These are phyloP conservation scores for Itoplectis maculator DNA, from an alignment of 2,888 invertebrate species.

Conservation along the genomic window DNA sequence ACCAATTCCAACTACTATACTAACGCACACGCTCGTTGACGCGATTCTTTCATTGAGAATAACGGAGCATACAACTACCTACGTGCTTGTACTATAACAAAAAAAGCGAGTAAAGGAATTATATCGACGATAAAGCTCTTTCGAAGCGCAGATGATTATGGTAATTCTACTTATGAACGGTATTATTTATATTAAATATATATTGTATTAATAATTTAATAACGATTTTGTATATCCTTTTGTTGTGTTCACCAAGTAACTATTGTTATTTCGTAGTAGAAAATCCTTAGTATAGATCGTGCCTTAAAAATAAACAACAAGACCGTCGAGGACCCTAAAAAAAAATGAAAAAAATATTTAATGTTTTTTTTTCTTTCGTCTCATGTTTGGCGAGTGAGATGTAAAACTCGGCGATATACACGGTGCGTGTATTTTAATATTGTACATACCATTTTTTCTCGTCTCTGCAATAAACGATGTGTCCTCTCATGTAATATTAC, in stretches of 20 bases:
- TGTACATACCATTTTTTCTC: constrained; percentile 73
- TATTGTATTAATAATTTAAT: constrained; percentile 77
- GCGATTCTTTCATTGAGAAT: constrained; percentile 25
- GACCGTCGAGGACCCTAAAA: constrained; percentile 46
- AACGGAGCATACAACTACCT: constrained; percentile 24
- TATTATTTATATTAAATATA: constrained; percentile 77
- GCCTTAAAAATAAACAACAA: constrained; percentile 70
- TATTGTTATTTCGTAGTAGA: constrained; percentile 75
- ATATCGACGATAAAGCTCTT: constrained; percentile 30
- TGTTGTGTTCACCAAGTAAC: constrained; percentile 77
- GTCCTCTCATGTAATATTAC: constrained; percentile 64
- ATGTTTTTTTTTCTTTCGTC: constrained; percentile 14
- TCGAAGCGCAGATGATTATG: constrained; percentile 55
- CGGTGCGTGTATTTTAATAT: constrained; percentile 73
- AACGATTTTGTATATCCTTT: constrained; percentile 75
- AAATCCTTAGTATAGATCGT: constrained; percentile 74
- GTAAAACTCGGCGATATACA: constrained; percentile 66
- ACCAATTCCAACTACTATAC: constrained; percentile 34
- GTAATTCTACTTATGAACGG: constrained; percentile 77
- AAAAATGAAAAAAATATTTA: constrained; percentile 26
- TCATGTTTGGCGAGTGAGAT: constrained; percentile 47
- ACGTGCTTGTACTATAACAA: constrained; percentile 52
- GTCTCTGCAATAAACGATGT: constrained; percentile 73
- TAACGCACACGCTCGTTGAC: constrained; percentile 36
- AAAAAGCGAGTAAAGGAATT: constrained; percentile 13